Base-by-base conservation (phyloP, 30 jellyfish, hydroid and myxozoan species). In the Rhopilema esculentum region DNA sequence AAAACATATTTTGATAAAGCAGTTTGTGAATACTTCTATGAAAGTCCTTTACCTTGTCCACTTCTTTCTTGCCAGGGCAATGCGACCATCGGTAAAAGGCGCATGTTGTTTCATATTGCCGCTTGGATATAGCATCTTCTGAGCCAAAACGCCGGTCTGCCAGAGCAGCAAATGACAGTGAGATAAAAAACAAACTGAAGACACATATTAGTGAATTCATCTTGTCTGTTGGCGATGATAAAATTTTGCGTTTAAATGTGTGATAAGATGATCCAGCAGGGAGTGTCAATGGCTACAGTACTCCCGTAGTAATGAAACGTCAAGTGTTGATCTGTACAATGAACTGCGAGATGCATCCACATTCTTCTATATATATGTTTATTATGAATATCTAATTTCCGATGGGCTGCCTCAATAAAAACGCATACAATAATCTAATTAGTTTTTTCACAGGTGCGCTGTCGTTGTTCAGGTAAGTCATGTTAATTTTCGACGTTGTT, bases 21-120 rank as follows among this genome's bases (percentile, higher is more conserved):
- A n/a, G n/a, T n/a, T n/a, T n/a, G n/a, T n/a, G n/a, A n/a, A n/a
- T n/a, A n/a, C n/a, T n/a, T n/a, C n/a, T n/a, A n/a, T n/a, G n/a
- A n/a, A n/a, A n/a, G 57, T 40, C 6, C 12, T 62, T 77, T 16
- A 77, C 87, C 30, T 8, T 25, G 62, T 62, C 85, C 1, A 76
- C 86, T 71, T 72, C 80, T 66, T 57, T 71, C 75, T 84, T 84
- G 1, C 87, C 92, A 8, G 92, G 92, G 66, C 87, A 84, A 18
- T 57, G 87, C 0, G 92, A 84, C 92, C 92, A 84, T 51, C 92
- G 57, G 86, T 84, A 84, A 40, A 84, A 84, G 26, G 92, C 92
- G 28, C 92, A 84, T 0, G 92, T 73, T 31, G 84, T 73, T 73
- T 73, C 84, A 73, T 29, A 73, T 66, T 73, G 84, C 22, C 84